Evolutionary conservation across 2,797 vertebrate species (phyloP).

Genomic region (Liasis olivaceus): DNA sequence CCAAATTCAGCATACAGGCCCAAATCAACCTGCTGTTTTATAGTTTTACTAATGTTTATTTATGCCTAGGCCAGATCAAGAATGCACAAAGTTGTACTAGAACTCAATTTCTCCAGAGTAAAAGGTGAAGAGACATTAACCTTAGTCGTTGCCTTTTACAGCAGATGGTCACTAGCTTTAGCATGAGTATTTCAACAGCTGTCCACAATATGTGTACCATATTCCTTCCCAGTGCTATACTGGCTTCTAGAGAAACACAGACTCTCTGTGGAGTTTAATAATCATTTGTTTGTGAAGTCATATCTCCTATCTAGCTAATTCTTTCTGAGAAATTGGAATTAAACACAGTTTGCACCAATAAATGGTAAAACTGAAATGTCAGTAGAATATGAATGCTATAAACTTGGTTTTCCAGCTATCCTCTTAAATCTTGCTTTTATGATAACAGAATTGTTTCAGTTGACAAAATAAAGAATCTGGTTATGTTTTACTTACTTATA

Average conservation of each 20-base stretch:
- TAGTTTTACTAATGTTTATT: not conserved
- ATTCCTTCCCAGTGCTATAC: not conserved
- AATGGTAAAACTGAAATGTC: not conserved
- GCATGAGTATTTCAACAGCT: not conserved
- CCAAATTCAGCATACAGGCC: not conserved
- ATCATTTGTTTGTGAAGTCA: conserved; percentile 8
- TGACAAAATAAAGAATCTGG: not conserved
- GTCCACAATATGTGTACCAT: not conserved
- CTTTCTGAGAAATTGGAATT: not conserved
- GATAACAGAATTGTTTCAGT: not conserved
- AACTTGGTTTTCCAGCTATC: not conserved
- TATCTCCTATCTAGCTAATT: not conserved
- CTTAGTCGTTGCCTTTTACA: not conserved
- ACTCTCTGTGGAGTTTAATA: not conserved
- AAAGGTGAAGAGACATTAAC: not conserved
- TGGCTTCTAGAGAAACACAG: not conserved
- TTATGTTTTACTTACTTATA: not conserved
- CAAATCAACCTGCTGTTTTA: not conserved
- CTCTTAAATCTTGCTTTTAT: not conserved
- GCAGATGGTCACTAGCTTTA: conserved; percentile 3
- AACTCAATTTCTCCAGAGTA: conserved; percentile 5
- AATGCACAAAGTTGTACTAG: not conserved
- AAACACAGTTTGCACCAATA: not conserved
- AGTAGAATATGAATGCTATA: not conserved
- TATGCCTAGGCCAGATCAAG: not conserved